These are phyloP conservation scores for Crotalus helleri DNA, from an alignment of 2,113 vertebrate genomes.

Conservation along the genomic window DNA sequence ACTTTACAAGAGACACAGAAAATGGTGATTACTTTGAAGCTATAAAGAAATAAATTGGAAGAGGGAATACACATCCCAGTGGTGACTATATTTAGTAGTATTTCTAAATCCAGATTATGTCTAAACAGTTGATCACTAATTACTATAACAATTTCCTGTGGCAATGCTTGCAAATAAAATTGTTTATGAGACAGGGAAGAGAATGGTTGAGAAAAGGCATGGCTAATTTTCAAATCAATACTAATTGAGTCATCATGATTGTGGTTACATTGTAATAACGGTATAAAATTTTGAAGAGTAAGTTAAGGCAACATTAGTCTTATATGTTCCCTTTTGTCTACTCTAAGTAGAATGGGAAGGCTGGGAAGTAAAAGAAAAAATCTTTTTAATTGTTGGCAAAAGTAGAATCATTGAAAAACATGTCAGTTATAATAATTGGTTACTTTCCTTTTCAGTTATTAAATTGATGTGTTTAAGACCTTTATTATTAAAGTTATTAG, in stretches of 20 bases:
- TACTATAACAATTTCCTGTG: background rate
- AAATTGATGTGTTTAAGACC: background rate
- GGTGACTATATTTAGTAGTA: background rate
- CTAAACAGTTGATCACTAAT: background rate
- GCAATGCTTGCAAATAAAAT: background rate
- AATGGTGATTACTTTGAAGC: background rate
- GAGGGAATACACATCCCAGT: background rate
- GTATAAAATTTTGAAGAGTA: background rate
- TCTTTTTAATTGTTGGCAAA: background rate
- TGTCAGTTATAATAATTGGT: background rate
- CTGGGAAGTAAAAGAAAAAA: background rate
- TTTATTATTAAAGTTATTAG: background rate
- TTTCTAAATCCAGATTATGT: background rate
- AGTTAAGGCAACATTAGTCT: background rate
- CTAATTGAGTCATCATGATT: background rate
- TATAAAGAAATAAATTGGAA: background rate
- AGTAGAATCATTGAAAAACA: background rate
- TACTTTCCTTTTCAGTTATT: background rate
- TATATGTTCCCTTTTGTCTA: background rate
- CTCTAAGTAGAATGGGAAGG: background rate
- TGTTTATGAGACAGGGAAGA: background rate
- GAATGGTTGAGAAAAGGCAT: background rate
- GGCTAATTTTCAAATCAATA: background rate
- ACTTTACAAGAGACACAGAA: background rate
- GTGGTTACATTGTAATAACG: background rate